Percentiles rank a stretch among this genome's conserved stretches.
These are phyloP conservation scores for Tuberolachnus salignus DNA, from an alignment of 2,888 invertebrate species.

Conservation along the genomic window DNA sequence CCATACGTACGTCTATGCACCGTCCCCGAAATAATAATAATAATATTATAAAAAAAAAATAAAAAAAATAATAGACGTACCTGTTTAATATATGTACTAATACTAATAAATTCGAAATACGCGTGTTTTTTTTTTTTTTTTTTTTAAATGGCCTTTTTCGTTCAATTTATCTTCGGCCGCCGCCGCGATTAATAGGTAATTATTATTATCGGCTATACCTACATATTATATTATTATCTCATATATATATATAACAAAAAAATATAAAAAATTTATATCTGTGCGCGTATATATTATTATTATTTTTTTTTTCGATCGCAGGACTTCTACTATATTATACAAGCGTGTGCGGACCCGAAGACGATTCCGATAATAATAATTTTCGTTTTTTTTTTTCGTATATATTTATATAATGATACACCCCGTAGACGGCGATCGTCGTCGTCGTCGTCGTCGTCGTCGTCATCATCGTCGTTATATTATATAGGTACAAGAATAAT, in stretches of 20 bases:
- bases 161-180: slow-evolving; percentile 17
- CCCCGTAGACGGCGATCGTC: neutral
- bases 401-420: slow-evolving; percentile 24
- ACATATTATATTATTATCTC: too few species aligned
- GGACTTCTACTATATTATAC: neutral
- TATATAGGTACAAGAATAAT: neutral
- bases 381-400: neutral
- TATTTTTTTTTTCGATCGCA: too few species aligned
- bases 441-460: neutral
- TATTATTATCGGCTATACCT: slow-evolving; percentile 12
- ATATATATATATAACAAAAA: too few species aligned
- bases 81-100: neutral
- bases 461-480: neutral
- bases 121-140: slow-evolving; percentile 1
- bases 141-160: slow-evolving; percentile 17
- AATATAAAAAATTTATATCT: neutral
- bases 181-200: slow-evolving; percentile 11
- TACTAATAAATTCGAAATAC: slow-evolving; percentile 37
- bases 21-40: slow-evolving; percentile 34
- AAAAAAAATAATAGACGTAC: neutral
- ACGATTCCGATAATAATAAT: neutral
- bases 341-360: neutral
- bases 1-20: too few species aligned
- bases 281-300: too few species aligned
- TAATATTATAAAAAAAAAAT: neutral